These are phyloP conservation scores for Synanthedon andrenaeformis DNA, from an alignment of 2,888 invertebrate genomes.

Conservation along the genomic window DNA sequence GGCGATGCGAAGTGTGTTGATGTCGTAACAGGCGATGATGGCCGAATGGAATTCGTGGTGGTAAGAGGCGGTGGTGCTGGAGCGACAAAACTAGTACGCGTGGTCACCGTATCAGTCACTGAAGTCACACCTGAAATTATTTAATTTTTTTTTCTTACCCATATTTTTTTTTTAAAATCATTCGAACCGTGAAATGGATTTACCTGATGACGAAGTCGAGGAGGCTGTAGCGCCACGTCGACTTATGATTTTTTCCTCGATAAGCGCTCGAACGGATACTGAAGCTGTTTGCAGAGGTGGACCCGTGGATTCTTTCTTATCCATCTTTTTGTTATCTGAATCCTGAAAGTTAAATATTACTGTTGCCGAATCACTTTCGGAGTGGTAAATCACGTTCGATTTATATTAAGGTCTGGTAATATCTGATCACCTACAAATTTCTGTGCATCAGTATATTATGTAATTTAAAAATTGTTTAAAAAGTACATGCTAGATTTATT, in stretches of 20 bases:
- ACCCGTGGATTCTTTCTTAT: conserved; percentile 85
- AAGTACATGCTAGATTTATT: too few species aligned
- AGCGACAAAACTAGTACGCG: conserved; percentile 51
- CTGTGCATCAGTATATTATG: too few species aligned
- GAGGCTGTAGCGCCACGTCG: conserved; percentile 74
- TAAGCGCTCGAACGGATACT: conserved; percentile 88
- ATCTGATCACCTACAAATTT: too few species aligned
- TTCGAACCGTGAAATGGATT: neutral
- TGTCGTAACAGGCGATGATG: conserved; percentile 58
- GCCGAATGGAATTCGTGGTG: conserved; percentile 40
- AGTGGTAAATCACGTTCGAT: neutral
- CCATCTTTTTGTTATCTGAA: conserved; percentile 86
- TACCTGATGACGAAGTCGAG: conserved; percentile 37
- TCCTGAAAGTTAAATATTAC: conserved; percentile 64
- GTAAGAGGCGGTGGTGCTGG: conserved; percentile 60
- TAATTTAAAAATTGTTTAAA: too few species aligned
- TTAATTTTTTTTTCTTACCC: neutral
- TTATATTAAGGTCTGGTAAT: too few species aligned
- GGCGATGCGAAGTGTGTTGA: conserved; percentile 58
- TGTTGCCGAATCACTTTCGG: neutral
- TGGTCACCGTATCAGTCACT: conserved; percentile 26
- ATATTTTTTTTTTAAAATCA: too few species aligned
- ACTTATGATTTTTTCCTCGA: conserved; percentile 94
- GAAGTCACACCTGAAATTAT: conserved; percentile 21
- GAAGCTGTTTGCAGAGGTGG: conserved; percentile 93